phyloP scores from a whole-genome alignment of 2,113 vertebrate species.

The Bubo bubo region DNA sequence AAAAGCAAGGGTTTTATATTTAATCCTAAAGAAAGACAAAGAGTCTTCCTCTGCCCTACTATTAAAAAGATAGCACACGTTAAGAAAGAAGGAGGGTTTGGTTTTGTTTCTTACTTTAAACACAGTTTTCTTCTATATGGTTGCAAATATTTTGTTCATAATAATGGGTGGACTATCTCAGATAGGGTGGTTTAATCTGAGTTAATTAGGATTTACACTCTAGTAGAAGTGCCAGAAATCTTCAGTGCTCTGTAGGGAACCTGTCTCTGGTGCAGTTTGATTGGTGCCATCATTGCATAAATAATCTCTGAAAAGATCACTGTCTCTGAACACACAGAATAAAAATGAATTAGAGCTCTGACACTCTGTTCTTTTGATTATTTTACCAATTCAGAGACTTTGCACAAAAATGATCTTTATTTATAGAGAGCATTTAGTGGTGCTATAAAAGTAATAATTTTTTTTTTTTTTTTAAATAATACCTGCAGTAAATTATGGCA shows the following conservation, averaged over 20 bases:
- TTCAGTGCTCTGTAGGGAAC: slow-evolving; percentile 12
- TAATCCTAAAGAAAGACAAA: neutral
- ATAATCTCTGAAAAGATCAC: slow-evolving; percentile 36
- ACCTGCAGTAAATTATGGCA: neutral
- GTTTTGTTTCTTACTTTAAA: neutral
- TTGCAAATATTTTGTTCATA: slow-evolving; percentile 14
- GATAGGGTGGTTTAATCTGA: slow-evolving; percentile 30
- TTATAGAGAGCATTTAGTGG: slow-evolving; percentile 7
- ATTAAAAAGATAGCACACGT: neutral
- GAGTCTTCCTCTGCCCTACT: neutral
- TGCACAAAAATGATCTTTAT: neutral
- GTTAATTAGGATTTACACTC: slow-evolving; percentile 29
- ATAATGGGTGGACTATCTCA: neutral
- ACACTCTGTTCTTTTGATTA: slow-evolving; percentile 5
- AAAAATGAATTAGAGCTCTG: slow-evolving; percentile 40
- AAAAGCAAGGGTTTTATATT: neutral
- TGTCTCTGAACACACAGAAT: slow-evolving; percentile 33
- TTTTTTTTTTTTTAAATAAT: neutral
- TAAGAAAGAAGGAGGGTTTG: neutral
- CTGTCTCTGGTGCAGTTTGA: slow-evolving; percentile 32
- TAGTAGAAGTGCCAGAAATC: slow-evolving; percentile 41
- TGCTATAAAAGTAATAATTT: slow-evolving; percentile 48
- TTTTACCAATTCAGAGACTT: slow-evolving; percentile 36
- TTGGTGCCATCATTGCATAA: slow-evolving; percentile 53
- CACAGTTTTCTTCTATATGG: neutral